phyloP scores from a whole-genome alignment of 2,797 vertebrate genomes.

The Clamator glandarius region DNA sequence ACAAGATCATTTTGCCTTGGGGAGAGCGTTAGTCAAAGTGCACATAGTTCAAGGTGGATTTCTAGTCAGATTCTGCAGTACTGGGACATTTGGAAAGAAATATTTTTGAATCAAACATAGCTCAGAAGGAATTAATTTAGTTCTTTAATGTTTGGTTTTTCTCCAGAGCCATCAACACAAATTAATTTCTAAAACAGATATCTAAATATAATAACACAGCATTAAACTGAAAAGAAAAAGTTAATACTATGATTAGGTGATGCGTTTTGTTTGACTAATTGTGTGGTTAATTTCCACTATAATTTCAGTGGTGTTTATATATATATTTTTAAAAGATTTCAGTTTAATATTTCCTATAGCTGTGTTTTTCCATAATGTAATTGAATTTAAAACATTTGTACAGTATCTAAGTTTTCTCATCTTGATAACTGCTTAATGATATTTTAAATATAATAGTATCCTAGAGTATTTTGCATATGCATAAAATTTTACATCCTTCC shows the following conservation, averaged over 20 bases:
- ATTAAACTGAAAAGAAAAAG: slow-evolving; percentile 73
- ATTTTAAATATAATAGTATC: slow-evolving; percentile 2
- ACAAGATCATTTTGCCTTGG: slow-evolving; percentile 65
- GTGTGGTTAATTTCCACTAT: slow-evolving; percentile 39
- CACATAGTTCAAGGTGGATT: slow-evolving; percentile 67
- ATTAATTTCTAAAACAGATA: slow-evolving; percentile 78
- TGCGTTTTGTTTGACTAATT: slow-evolving; percentile 65
- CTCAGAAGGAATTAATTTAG: slow-evolving; percentile 80
- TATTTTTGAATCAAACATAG: slow-evolving; percentile 61
- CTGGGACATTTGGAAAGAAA: slow-evolving; percentile 62
- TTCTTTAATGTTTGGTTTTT: slow-evolving; percentile 78
- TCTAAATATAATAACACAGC: slow-evolving; percentile 77
- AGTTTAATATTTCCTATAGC: slow-evolving; percentile 30
- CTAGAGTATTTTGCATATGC: not conserved
- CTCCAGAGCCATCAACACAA: slow-evolving; percentile 79
- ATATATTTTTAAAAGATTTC: slow-evolving; percentile 43
- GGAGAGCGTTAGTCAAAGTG: slow-evolving; percentile 65
- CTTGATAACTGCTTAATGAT: slow-evolving; percentile 23
- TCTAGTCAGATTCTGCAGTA: slow-evolving; percentile 46
- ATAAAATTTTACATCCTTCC: not conserved
- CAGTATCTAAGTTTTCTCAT: slow-evolving; percentile 14
- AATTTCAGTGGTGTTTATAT: slow-evolving; percentile 61
- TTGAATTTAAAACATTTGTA: slow-evolving; percentile 50
- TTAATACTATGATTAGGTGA: slow-evolving; percentile 63
- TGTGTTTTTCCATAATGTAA: slow-evolving; percentile 30